Evolutionary conservation across 2,113 vertebrate species (phyloP).

Genomic region (Phrynocephalus versicolor): DNA sequence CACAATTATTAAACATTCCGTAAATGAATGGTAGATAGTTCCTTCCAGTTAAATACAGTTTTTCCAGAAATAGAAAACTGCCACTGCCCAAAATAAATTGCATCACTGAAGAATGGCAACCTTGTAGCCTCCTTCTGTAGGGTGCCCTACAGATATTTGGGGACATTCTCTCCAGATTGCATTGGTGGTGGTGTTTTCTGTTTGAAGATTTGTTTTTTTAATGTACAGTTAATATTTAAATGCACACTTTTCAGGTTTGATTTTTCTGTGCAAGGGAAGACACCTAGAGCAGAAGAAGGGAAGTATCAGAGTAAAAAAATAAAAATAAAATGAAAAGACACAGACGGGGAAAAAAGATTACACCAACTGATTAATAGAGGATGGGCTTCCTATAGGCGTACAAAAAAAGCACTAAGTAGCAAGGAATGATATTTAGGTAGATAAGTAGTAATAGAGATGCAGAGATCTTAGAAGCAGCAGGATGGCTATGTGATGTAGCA

Average conservation of each 20-base stretch:
- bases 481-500: constrained; percentile 49
- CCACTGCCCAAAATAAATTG: neutral
- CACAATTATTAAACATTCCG: neutral
- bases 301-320: neutral
- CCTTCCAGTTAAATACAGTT: neutral
- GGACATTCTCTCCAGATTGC: too few species aligned
- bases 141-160: neutral
- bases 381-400: too few species aligned
- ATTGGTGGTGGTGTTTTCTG: too few species aligned
- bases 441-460: constrained; percentile 37
- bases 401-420: too few species aligned
- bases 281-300: neutral
- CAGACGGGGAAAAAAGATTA: too few species aligned
- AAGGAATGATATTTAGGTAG: too few species aligned
- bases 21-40: neutral
- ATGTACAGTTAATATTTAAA: neutral
- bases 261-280: neutral
- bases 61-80: neutral
- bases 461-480: constrained; percentile 66
- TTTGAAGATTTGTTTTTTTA: too few species aligned
- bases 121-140: neutral
- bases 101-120: neutral
- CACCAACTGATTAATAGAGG: too few species aligned
- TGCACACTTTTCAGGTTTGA: neutral
- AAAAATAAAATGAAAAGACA: neutral